Evolutionary conservation across 2,888 invertebrate genomes (phyloP).

Genomic region (Patella depressa): DNA sequence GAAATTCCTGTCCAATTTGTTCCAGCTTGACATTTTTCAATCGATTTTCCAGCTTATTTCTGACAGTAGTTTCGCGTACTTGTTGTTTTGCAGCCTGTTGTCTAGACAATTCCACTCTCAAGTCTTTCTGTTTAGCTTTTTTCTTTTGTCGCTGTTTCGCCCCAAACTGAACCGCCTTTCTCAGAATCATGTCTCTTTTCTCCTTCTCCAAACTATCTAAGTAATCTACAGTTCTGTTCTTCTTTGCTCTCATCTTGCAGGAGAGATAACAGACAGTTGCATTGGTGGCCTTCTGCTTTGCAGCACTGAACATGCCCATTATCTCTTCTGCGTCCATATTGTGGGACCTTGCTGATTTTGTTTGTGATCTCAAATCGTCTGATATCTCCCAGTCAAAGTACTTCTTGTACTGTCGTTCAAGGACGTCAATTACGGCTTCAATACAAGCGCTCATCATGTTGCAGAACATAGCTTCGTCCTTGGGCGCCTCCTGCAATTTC

Average conservation of each 20-base stretch:
- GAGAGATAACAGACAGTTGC: constrained; percentile 33
- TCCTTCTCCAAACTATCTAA: neutral
- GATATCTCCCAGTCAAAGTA: constrained; percentile 29
- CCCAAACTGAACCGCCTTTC: constrained; percentile 11
- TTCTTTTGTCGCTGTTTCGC: too few species aligned
- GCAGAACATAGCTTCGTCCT: neutral
- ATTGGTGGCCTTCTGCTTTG: constrained; percentile 25
- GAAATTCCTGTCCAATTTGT: neutral
- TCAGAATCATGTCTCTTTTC: constrained; percentile 17
- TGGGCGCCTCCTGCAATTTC: neutral
- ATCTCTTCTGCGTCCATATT: constrained; percentile 39
- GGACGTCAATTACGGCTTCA: constrained; percentile 11
- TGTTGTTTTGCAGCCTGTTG: constrained; percentile 13
- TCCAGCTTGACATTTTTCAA: neutral
- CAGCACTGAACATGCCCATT: constrained; percentile 34
- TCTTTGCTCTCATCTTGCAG: constrained; percentile 18
- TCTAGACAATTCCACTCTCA: constrained; percentile 15
- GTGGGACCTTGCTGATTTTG: constrained; percentile 26
- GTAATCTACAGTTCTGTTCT: neutral
- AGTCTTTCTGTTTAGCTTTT: neutral
- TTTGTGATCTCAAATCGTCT: neutral
- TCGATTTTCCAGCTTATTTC: constrained; percentile 23
- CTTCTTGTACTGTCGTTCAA: constrained; percentile 32
- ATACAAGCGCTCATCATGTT: constrained; percentile 20
- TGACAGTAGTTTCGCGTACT: constrained; percentile 19